A percentile compares a stretch with the other conserved stretches of the same genome.
phyloP scores from a whole-genome alignment of 2,113 vertebrate genomes.

The Myotis lucifugus region DNA sequence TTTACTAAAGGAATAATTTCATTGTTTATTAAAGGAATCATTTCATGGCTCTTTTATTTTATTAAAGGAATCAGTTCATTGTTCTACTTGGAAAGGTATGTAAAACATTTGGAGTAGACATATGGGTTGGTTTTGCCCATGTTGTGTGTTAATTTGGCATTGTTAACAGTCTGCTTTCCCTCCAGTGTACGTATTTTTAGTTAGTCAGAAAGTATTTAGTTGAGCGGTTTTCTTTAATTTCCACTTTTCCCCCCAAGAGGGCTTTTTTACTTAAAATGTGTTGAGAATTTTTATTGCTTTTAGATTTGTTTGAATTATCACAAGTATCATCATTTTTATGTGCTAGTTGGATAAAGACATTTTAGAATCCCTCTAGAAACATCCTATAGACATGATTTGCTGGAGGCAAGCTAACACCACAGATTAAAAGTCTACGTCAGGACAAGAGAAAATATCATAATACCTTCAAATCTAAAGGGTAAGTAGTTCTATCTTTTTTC shows the following conservation, averaged over 20 bases:
- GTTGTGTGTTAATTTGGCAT: slow-evolving; percentile 74
- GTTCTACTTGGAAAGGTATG: slow-evolving; percentile 68
- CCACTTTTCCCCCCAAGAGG: not conserved
- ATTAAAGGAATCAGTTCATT: slow-evolving; percentile 76
- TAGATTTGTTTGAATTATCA: slow-evolving; percentile 77
- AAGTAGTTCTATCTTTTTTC: slow-evolving; percentile 64
- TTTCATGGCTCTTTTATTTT: slow-evolving; percentile 69
- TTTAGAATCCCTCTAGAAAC: slow-evolving; percentile 83
- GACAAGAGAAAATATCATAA: slow-evolving; percentile 75
- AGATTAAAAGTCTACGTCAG: slow-evolving; percentile 83
- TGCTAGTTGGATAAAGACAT: slow-evolving; percentile 81
- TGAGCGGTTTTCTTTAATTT: slow-evolving; percentile 69
- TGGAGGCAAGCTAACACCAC: slow-evolving; percentile 81
- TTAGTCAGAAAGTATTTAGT: slow-evolving; percentile 77
- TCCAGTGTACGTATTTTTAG: slow-evolving; percentile 20
- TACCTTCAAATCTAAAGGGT: slow-evolving; percentile 74
- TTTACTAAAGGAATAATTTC: slow-evolving; percentile 77
- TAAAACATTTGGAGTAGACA: slow-evolving; percentile 67
- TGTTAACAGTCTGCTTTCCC: slow-evolving; percentile 57
- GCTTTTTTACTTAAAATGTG: slow-evolving; percentile 77
- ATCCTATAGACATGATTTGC: slow-evolving; percentile 85
- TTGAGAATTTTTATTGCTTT: slow-evolving; percentile 79
- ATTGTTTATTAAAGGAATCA: slow-evolving; percentile 69
- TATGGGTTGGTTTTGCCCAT: slow-evolving; percentile 70
- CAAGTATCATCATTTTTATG: slow-evolving; percentile 78